phyloP scores from a whole-genome alignment of 2,797 vertebrate genomes.

The Aphelocoma californica region DNA sequence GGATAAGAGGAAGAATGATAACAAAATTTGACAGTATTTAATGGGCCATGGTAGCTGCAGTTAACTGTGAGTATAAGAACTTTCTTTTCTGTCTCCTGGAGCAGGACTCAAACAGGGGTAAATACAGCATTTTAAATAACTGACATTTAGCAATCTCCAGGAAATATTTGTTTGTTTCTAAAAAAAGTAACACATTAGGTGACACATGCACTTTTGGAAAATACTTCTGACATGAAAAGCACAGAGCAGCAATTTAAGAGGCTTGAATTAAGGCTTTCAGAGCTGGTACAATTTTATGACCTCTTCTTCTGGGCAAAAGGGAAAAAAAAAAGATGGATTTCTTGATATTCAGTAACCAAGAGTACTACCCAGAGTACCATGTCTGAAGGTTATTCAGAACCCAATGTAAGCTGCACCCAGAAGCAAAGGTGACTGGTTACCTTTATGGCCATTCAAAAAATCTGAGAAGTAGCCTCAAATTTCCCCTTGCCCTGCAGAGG shows the following conservation, averaged over 20 bases:
- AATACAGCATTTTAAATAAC: not conserved
- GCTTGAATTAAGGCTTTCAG: not conserved
- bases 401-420: not conserved
- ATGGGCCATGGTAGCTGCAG: not conserved
- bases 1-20: not conserved
- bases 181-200: slow-evolving; percentile 10
- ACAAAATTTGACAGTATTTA: slow-evolving; percentile 13
- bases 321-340: not conserved
- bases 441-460: not conserved
- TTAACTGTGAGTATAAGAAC: not conserved
- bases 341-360: not conserved
- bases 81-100: not conserved
- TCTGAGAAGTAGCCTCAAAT: not conserved
- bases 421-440: not conserved
- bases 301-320: not conserved
- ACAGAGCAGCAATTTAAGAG: not conserved
- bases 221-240: not conserved
- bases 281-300: not conserved
- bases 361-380: not conserved
- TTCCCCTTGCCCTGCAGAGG: not conserved
- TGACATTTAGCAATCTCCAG: not conserved
- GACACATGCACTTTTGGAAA: not conserved
- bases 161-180: slow-evolving; percentile 36
- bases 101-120: not conserved
- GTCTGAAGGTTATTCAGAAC: not conserved